Conservation (phyloP, 1,140 invertebrate species). For the Diabrotica virgifera region DNA sequence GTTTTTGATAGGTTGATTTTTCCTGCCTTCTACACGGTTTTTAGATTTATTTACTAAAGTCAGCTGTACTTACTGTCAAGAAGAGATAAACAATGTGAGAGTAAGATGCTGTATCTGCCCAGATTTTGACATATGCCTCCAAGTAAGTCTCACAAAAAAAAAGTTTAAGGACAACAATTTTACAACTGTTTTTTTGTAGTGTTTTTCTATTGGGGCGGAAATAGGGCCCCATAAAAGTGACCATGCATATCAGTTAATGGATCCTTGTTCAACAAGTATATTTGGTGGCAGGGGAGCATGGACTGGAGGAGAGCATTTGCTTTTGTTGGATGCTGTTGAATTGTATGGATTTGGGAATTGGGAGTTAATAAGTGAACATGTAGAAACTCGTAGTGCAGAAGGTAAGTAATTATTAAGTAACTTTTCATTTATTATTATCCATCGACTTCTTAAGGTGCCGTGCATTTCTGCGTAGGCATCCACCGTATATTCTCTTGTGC, state of each 20-base stretch:
- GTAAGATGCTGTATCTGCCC: conserved; percentile 85
- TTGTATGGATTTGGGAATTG: conserved; percentile 95
- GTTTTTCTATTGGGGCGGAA: conserved; percentile 89
- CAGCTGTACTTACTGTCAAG: conserved; percentile 88
- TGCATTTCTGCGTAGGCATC: no score
- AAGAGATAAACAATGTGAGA: conserved; percentile 80
- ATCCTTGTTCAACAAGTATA: conserved; percentile 73
- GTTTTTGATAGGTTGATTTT: neutral
- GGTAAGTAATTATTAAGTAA: conserved; percentile 51
- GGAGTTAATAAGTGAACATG: conserved; percentile 84
- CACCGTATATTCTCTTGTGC: no score
- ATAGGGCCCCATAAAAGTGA: conserved; percentile 87
- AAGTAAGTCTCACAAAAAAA: conserved; percentile 58
- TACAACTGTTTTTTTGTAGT: conserved; percentile 58
- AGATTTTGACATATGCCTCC: conserved; percentile 86
- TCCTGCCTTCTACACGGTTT: conserved; percentile 17
- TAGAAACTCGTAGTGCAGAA: conserved; percentile 79
- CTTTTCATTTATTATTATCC: no score
- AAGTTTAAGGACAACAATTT: neutral
- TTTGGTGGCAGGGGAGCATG: conserved; percentile 76
- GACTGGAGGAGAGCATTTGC: conserved; percentile 86
- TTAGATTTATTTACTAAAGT: conserved; percentile 71
- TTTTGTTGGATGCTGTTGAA: conserved; percentile 89
- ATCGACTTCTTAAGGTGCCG: no score
- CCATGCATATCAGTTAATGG: conserved; percentile 88